Base-by-base conservation (phyloP, 1,140 invertebrate species). In the Nasonia vitripennis region DNA sequence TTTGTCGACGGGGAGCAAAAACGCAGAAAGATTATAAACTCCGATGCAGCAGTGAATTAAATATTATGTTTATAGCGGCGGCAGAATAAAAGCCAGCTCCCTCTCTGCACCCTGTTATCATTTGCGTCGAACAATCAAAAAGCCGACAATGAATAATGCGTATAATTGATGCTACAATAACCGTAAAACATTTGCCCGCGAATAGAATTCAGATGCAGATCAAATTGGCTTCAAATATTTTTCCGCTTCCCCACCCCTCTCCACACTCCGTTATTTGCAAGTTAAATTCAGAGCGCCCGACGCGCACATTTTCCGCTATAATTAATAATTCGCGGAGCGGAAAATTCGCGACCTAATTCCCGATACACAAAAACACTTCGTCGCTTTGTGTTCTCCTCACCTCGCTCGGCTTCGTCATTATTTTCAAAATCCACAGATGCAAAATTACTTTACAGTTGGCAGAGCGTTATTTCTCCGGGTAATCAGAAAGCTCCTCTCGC, bases 221-320 rank as follows among this genome's bases (percentile, higher is more conserved):
- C n/a, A 51, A 77, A 77, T 51, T 77, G 74, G 45, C 37, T 37
- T 77, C n/a, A 77, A 77, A 41, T 20, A 77, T 77, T 77, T 77
- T 77, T 77, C 31, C 45, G 14, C 68, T 77, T n/a, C 37, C 10
- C 20, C 7, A 10, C 14, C 48, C 1, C 48, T 2, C 12, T 51
- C 48, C 6, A 27, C 27, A 27, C 27, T 27, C 7, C 67, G 5
- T 11, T 68, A 67, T 79, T 51, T 79, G 78, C 78, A 79, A 79
- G 51, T 79, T 62, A 79, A 79, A 79, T 78, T 79, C 41, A 41
- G 17, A 1, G 7, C 23, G 0, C 68, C n/a, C 2, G 27, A 27
- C 73, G 0, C 37, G 0, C 37, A 41, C 41, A 67, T 67, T 78
- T 78, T 67, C 23, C 77, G 77, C 51, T 9, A 78, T 78, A 78